Percentiles rank a stretch among this genome's conserved stretches.
phyloP scores from a whole-genome alignment of 2,797 vertebrate species.

The Zonotrichia albicollis region DNA sequence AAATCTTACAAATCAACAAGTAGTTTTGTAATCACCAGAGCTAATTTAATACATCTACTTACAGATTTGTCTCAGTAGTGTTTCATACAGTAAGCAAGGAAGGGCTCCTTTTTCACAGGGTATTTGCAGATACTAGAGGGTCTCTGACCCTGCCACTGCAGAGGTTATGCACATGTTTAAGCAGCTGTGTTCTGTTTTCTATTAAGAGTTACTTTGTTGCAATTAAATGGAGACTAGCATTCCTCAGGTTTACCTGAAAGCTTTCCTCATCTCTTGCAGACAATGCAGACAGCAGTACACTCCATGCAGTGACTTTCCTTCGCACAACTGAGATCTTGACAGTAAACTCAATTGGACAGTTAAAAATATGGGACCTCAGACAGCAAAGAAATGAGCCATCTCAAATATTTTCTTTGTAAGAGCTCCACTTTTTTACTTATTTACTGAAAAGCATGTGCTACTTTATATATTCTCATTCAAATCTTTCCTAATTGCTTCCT shows the following conservation, averaged over 20 bases:
- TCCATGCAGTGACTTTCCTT: constrained; percentile 92
- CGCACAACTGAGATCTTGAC: constrained; percentile 93
- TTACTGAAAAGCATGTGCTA: not conserved
- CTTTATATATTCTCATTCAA: not conserved
- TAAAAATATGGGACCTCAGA: constrained; percentile 97
- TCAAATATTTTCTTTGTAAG: constrained; percentile 90
- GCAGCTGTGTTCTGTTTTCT: not conserved
- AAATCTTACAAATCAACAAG: not conserved
- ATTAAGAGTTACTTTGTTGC: not conserved
- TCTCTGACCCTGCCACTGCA: not conserved
- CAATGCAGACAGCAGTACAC: constrained; percentile 96
- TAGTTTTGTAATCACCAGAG: not conserved
- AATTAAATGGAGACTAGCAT: not conserved
- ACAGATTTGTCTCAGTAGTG: not conserved
- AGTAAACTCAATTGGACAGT: constrained; percentile 96
- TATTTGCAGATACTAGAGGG: not conserved
- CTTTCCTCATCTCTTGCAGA: constrained; percentile 75
- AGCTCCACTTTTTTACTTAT: not conserved
- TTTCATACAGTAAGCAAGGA: not conserved
- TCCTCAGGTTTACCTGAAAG: not conserved
- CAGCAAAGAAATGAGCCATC: constrained; percentile 90
- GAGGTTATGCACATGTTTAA: not conserved
- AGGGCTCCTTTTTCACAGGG: not conserved
- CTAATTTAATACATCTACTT: not conserved
- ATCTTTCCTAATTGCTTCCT: not conserved